Conservation (phyloP, 1,140 invertebrate species). For the Scaptomyza hsui region DNA sequence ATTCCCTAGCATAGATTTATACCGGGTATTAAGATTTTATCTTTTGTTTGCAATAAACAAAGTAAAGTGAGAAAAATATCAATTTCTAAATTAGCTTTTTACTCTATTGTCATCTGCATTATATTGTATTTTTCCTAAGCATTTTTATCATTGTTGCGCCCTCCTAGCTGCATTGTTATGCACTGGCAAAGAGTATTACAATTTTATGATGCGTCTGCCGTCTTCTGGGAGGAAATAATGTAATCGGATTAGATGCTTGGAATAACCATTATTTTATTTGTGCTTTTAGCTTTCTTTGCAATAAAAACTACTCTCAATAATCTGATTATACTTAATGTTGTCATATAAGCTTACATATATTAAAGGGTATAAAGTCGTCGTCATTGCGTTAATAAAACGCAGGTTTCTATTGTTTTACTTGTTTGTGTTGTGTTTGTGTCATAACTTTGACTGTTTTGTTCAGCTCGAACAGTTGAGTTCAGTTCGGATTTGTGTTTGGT, state of each 20-base stretch:
- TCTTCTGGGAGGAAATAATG: too few relatives aligned
- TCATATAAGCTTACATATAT: too few relatives aligned
- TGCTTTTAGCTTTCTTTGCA: too few relatives aligned
- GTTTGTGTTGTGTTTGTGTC: conserved; percentile 19
- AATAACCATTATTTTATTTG: too few relatives aligned
- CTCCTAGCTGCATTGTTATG: not conserved
- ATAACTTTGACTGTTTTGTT: conserved; percentile 37
- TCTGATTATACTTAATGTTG: too few relatives aligned
- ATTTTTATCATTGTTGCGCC: not conserved
- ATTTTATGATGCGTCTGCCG: not conserved
- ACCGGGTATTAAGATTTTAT: not conserved
- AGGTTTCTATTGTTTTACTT: not conserved
- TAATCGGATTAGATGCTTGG: too few relatives aligned
- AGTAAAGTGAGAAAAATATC: too few relatives aligned
- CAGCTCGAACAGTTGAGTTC: conserved; percentile 6
- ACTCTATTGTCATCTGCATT: too few relatives aligned
- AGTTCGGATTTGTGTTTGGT: conserved; percentile 8
- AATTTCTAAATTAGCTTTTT: too few relatives aligned
- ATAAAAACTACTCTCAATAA: too few relatives aligned
- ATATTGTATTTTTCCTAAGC: not conserved
- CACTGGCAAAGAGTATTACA: not conserved
- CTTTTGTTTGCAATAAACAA: too few relatives aligned
- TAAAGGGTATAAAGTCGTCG: not conserved
- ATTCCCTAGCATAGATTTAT: not conserved
- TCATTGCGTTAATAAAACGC: not conserved